phyloP scores from a whole-genome alignment of 2,113 vertebrate species.

The Gymnogyps californianus region DNA sequence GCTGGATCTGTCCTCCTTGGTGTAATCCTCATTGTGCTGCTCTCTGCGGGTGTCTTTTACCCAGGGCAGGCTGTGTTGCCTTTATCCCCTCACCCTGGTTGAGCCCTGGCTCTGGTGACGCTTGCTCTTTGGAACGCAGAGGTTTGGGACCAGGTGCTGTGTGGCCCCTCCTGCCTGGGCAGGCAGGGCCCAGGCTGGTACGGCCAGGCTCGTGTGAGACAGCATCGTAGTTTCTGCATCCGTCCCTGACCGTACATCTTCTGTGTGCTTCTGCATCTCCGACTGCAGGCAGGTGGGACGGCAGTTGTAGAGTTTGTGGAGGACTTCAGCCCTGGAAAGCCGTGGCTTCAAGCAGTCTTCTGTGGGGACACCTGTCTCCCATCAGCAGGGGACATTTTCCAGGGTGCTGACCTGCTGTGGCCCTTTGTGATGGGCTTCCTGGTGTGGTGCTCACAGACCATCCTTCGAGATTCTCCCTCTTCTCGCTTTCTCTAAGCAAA shows the following conservation, averaged over 20 bases:
- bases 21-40: accelerated
- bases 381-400: background rate
- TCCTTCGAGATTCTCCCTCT: background rate
- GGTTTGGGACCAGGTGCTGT: background rate
- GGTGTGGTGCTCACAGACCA: accelerated
- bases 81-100: background rate
- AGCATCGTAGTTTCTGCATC: background rate
- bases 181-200: background rate
- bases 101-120: background rate
- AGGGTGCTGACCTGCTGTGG: background rate
- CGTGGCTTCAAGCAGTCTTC: background rate
- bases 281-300: background rate
- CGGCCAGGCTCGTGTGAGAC: background rate
- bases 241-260: background rate
- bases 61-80: background rate
- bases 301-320: background rate
- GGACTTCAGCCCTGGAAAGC: background rate
- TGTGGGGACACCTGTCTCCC: background rate
- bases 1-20: background rate
- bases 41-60: background rate
- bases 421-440: background rate
- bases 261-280: background rate
- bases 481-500: background rate
- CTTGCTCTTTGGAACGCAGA: background rate
- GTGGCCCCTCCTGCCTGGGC: background rate